phyloP scores from a whole-genome alignment of 2,113 vertebrate genomes.

The Amphilophus citrinellus region DNA sequence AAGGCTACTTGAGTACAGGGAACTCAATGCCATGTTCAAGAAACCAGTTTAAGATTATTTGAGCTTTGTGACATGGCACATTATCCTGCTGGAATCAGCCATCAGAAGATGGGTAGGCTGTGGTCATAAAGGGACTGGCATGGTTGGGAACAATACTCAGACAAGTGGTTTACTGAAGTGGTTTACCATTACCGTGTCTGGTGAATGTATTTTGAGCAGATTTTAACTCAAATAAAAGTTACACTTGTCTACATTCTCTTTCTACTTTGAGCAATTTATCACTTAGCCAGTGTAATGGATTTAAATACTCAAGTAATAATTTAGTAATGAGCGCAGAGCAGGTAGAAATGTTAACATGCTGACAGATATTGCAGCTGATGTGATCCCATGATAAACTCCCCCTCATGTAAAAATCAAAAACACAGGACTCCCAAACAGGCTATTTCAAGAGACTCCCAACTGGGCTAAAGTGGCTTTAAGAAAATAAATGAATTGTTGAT shows the following conservation, averaged over 20 bases:
- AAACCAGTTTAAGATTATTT: not conserved
- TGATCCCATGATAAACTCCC: not conserved
- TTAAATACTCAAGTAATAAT: constrained; percentile 3
- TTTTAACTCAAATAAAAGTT: not conserved
- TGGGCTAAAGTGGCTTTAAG: not conserved
- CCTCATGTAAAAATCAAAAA: not conserved
- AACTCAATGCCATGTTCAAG: not conserved
- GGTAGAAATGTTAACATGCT: not conserved
- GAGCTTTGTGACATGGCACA: not conserved
- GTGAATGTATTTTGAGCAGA: not conserved
- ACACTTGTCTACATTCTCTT: not conserved
- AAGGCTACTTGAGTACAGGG: no score
- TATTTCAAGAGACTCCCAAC: not conserved
- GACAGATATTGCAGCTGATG: no score
- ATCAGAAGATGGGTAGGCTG: not conserved
- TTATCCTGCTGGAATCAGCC: not conserved
- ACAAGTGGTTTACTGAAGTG: not conserved
- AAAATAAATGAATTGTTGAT: not conserved
- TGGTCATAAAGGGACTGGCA: not conserved
- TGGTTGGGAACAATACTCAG: not conserved
- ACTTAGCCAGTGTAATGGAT: not conserved
- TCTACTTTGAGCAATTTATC: not conserved
- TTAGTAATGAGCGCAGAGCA: not conserved
- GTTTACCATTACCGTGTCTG: not conserved
- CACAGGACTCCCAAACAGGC: not conserved